phyloP scores from a whole-genome alignment of 2,113 vertebrate genomes.

The Reinhardtius hippoglossoides region DNA sequence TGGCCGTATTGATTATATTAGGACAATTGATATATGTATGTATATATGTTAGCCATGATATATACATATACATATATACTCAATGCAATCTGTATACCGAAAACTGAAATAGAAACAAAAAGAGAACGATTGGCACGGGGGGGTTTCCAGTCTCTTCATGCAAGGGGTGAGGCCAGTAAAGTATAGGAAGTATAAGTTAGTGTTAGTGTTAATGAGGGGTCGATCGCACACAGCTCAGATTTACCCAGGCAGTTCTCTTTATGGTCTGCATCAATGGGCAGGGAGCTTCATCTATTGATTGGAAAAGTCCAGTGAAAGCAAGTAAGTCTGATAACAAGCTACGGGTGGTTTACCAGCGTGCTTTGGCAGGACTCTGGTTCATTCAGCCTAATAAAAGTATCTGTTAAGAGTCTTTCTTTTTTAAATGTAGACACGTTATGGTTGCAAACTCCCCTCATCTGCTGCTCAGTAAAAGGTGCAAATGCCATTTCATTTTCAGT shows the following conservation, averaged over 20 bases:
- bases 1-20: conserved; percentile 75
- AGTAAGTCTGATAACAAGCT: conserved; percentile 38
- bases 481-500: neutral
- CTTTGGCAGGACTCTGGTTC: neutral
- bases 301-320: conserved; percentile 70
- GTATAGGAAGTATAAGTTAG: conserved; percentile 66
- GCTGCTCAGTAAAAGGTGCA: neutral
- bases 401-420: neutral
- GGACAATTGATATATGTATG: conserved; percentile 79
- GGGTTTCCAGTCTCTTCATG: conserved; percentile 65
- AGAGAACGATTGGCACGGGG: conserved; percentile 14
- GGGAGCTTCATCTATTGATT: conserved; percentile 10
- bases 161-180: conserved; percentile 70
- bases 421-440: too few relatives aligned
- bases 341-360: neutral
- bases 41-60: conserved; percentile 77
- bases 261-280: conserved; percentile 50
- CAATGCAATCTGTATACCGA: conserved; percentile 66
- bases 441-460: too few relatives aligned
- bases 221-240: conserved; percentile 66
- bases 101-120: neutral
- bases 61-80: conserved; percentile 83
- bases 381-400: neutral
- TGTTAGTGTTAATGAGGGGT: conserved; percentile 80
- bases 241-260: conserved; percentile 40